Evolutionary conservation across 2,888 invertebrate genomes (phyloP).

Genomic region (Mythimna loreyi): DNA sequence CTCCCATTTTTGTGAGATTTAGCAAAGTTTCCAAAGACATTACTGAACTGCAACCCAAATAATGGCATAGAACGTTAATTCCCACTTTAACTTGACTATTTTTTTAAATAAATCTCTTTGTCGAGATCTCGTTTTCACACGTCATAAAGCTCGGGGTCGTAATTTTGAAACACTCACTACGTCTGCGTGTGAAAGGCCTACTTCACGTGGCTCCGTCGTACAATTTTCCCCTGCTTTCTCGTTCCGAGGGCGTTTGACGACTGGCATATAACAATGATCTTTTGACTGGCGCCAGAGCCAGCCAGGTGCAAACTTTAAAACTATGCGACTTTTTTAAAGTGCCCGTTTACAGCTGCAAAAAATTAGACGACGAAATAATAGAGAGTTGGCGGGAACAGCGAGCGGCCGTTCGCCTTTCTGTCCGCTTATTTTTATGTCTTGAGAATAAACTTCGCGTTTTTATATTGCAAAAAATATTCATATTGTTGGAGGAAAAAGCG

Average conservation of each 20-base stretch:
- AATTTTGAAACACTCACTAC: conserved; percentile 80
- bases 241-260: conserved; percentile 78
- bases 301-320: conserved; percentile 73
- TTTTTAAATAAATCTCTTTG: conserved; percentile 64
- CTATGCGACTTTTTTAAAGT: conserved; percentile 72
- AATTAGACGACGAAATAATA: conserved; percentile 76
- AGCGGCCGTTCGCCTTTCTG: conserved; percentile 23
- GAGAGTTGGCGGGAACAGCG: conserved; percentile 53
- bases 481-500: conserved; percentile 38
- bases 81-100: conserved; percentile 47
- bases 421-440: conserved; percentile 45
- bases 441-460: conserved; percentile 35
- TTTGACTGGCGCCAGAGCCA: conserved; percentile 78
- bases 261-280: conserved; percentile 82
- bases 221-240: conserved; percentile 65
- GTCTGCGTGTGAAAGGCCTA: conserved; percentile 76
- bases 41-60: conserved; percentile 37
- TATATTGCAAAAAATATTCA: conserved; percentile 42
- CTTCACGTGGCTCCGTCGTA: conserved; percentile 64
- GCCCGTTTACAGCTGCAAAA: conserved; percentile 75
- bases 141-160: conserved; percentile 74
- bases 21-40: conserved; percentile 31
- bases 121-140: conserved; percentile 72
- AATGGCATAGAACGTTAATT: conserved; percentile 48
- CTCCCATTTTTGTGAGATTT: conserved; percentile 31